Conservation (phyloP, 2,888 invertebrate genomes). For the Luffia ferchaultella region DNA sequence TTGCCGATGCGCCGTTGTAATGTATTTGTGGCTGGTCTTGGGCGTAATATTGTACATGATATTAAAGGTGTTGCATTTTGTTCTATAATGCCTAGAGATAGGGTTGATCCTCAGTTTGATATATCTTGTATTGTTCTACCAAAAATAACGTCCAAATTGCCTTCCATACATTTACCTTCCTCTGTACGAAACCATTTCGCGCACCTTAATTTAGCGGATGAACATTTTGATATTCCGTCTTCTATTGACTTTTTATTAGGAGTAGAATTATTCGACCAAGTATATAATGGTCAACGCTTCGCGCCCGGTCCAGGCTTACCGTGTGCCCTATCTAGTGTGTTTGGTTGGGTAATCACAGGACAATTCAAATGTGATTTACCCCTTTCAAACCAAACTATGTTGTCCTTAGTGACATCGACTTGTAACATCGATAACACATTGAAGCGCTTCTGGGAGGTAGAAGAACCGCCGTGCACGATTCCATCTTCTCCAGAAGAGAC, state of each 20-base stretch:
- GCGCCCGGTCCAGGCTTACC: conserved; percentile 4
- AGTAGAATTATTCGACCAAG: neutral
- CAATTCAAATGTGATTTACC: neutral
- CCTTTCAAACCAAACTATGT: neutral
- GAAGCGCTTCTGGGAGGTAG: conserved; percentile 9
- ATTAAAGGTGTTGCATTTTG: conserved; percentile 5
- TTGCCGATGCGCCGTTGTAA: conserved; percentile 4
- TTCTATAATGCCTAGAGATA: conserved; percentile 3
- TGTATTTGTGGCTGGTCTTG: conserved; percentile 2
- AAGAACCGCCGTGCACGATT: conserved; percentile 5
- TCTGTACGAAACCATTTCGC: neutral
- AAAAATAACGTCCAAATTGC: conserved; percentile 1
- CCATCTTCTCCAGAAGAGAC: conserved; percentile 3
- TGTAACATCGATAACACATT: conserved; percentile 2
- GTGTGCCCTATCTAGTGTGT: conserved; percentile 6
- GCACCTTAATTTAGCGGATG: conserved; percentile 1
- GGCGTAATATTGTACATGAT: conserved; percentile 1
- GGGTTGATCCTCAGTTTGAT: neutral
- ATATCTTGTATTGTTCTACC: neutral
- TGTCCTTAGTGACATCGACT: conserved; percentile 1
- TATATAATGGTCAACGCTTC: neutral
- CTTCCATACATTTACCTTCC: neutral
- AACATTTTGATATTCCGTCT: neutral
- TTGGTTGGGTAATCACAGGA: conserved; percentile 8
- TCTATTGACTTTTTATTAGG: conserved; percentile 1